Evolutionary conservation across 2,888 invertebrate species (phyloP), one percentile per base, ranked within the genome.

Genomic region (Schizotus pectinicornis): DNA sequence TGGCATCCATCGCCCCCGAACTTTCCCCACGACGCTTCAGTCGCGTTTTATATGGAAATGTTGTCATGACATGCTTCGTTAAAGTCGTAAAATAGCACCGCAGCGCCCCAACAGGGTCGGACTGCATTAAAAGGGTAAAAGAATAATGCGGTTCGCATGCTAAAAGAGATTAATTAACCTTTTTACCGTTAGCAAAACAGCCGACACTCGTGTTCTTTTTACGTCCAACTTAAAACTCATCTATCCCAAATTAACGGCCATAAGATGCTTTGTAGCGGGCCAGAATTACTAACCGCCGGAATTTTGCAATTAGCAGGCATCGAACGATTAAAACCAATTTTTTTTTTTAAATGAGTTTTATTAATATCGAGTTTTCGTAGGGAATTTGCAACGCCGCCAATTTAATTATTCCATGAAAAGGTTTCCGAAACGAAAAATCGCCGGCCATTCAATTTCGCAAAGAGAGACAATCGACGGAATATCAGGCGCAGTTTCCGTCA

Each of bases 141-240:
- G 75, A 77, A 74, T 77, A 75, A 77, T 76, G 75, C 67, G 74
- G 77, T 75, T 76, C 74, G 76, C 77, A 75, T 74, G 76, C 72
- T 74, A 75, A 77, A 73, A 64, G 71, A 73, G 74, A 74, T 74
- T 76, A 77, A 76, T 77, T 76, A 77, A 74, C 74, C 75, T 75
- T 75, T 76, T 76, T 73, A 73, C 68, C 71, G 72, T 67, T 69
- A 68, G 69, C 70, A 67, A 72, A 76, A 73, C 73, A 71, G 69
- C 70, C 63, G 62, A 66, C 65, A 64, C 65, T 70, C 61, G 65
- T 67, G 67, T 59, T 64, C 65, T 67, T 65, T 69, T 69, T 70
- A 48, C 43, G 56, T 48, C 53, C 52, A 35, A 54, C 56, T 61
- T 51, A 13, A 47, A 49, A 38, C 59, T 59, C 67, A 60, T 67